Conservation (phyloP, 2,113 vertebrate species). For the Tringa solitaria region DNA sequence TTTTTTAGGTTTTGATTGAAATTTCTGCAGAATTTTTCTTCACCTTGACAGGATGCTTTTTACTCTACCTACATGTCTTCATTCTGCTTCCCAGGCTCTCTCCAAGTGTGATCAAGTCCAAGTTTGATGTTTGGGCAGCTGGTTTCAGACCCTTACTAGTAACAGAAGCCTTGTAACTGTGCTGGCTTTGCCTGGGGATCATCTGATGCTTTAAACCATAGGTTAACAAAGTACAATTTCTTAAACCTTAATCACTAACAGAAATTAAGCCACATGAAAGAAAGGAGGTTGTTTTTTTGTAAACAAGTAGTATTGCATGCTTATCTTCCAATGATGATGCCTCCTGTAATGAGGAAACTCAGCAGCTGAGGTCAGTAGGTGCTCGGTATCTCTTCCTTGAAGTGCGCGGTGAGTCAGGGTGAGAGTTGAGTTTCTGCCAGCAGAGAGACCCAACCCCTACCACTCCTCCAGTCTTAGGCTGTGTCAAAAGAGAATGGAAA, state of each 20-base stretch:
- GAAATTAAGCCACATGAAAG: background rate
- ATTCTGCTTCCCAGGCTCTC: background rate
- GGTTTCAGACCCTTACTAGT: background rate
- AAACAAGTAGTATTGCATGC: background rate
- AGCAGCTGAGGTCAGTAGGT: background rate
- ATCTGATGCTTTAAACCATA: background rate
- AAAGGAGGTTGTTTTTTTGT: background rate
- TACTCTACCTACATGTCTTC: background rate
- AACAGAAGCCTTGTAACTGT: background rate
- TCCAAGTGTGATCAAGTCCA: background rate
- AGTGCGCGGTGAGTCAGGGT: background rate
- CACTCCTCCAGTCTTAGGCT: background rate
- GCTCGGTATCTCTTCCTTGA: background rate
- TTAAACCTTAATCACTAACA: background rate
- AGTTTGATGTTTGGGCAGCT: background rate
- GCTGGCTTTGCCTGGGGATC: background rate
- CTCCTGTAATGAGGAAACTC: background rate
- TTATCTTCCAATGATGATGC: background rate
- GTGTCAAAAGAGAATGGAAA: background rate
- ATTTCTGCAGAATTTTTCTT: background rate
- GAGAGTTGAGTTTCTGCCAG: background rate
- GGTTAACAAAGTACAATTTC: background rate
- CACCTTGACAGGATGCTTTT: background rate
- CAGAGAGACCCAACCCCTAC: background rate
- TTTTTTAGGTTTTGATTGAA: background rate